Evolutionary conservation across 2,113 vertebrate genomes (phyloP), one percentile per base, ranked within the genome.

Genomic region (Choloepus hoffmanni): DNA sequence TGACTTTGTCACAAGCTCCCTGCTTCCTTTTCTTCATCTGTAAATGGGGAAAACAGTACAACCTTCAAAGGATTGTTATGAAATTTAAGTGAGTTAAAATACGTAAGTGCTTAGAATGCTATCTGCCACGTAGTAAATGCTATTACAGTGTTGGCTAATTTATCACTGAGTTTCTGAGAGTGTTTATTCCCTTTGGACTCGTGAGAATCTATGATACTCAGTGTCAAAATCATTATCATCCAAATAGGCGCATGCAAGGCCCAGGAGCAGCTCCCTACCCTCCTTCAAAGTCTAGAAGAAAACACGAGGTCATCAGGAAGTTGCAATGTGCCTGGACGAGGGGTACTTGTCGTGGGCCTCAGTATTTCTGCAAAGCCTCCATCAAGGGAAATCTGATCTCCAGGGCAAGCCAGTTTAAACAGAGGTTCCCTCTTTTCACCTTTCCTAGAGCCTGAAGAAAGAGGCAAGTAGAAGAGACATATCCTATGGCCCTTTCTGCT

Each of bases 51-150:
- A 74, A 86, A 19, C 0, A 58, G 48, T 21, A 70, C 60, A 65
- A 50, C 1, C 28, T 97, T 55, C 55, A 4, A n/a, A 86, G 13
- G n/a, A 3, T 13, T 78, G n/a, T 76, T 65, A 77, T 3, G 21
- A 90, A 95, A 92, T n/a, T 45, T 60, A 81, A 73, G 18, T 30
- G 68, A 53, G 9, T 43, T 84, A 53, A 58, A 86, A 87, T 62
- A 11, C 45, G 8, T 24, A 65, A 53, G 19, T 48, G 50, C 23
- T 95, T 92, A 62, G 76, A 83, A 82, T 13, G 33, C 0, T 83
- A 40, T 45, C 36, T 58, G 79, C 58, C 48, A 23, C 3, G 33
- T 0, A 26, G 84, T 43, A 85, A 79, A 74, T 43, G 18, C 40
- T 28, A 60, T 14, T 0, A 16, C 74, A 78, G 8, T 28, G 36